Evolutionary conservation across 2,888 invertebrate species (phyloP).

Genomic region (Dyspetes luteomarginatus): DNA sequence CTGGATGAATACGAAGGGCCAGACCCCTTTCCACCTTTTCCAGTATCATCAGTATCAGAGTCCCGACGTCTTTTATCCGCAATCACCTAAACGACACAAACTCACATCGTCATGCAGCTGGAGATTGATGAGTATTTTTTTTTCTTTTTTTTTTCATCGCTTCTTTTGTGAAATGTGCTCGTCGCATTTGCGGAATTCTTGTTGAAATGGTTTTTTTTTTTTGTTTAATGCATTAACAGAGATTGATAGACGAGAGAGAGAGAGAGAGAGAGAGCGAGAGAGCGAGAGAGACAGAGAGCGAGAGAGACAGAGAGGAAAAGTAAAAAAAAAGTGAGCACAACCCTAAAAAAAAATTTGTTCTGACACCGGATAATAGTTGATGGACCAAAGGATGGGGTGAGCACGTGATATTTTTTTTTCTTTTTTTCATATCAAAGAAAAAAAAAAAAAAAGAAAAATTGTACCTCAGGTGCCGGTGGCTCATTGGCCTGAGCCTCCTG

Average conservation of each 20-base stretch:
- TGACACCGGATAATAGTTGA: neutral
- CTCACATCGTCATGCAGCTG: slow-evolving; percentile 76
- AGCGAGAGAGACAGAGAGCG: neutral
- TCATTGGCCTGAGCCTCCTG: slow-evolving; percentile 81
- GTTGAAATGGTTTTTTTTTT: neutral
- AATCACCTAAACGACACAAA: slow-evolving; percentile 83
- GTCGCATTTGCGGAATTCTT: slow-evolving; percentile 9
- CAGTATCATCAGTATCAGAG: slow-evolving; percentile 81
- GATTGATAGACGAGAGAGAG: neutral
- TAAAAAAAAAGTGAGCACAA: neutral
- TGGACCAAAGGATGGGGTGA: neutral
- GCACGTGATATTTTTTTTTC: too few relatives aligned
- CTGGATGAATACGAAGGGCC: slow-evolving; percentile 82
- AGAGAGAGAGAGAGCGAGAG: slow-evolving; percentile 4
- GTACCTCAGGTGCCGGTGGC: slow-evolving; percentile 80
- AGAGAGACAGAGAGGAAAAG: neutral
- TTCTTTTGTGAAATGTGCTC: too few relatives aligned
- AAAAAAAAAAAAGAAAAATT: too few relatives aligned
- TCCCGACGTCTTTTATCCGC: slow-evolving; percentile 82
- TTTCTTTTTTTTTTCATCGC: slow-evolving; percentile 38
- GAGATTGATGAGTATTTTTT: slow-evolving; percentile 26
- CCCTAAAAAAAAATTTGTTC: too few relatives aligned
- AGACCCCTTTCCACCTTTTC: slow-evolving; percentile 78
- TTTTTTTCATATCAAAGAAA: too few relatives aligned
- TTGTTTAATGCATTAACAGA: neutral